Percentiles rank a stretch among this genome's conserved stretches.
phyloP scores from a whole-genome alignment of 64 coral and sea anemone species.

The Pocillopora damicornis region DNA sequence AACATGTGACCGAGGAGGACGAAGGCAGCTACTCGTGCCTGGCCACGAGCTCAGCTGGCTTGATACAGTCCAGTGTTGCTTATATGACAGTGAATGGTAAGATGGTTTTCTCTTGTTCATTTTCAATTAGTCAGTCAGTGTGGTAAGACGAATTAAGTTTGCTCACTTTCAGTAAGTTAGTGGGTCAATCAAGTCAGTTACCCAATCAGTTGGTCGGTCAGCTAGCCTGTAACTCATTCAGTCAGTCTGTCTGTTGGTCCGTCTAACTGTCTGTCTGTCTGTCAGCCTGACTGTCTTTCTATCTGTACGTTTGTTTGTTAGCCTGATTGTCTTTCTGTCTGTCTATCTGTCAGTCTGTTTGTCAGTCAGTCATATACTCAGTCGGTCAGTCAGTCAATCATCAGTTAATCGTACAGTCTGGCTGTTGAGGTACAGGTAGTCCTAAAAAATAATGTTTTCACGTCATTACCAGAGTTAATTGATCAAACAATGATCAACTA shows the following conservation, averaged over 20 bases:
- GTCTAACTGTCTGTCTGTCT: not conserved
- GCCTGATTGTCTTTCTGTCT: not conserved
- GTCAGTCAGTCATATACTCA: too few species aligned
- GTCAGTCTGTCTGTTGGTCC: not conserved
- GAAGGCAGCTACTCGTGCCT: conserved; percentile 71
- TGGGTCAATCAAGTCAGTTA: not conserved
- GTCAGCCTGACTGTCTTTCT: not conserved
- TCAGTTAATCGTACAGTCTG: too few species aligned
- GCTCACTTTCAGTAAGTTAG: too few species aligned
- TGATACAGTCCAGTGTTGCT: conserved; percentile 57
- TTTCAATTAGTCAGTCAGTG: too few species aligned
- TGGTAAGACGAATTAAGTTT: too few species aligned
- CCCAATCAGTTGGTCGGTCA: not conserved
- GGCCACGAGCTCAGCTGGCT: conserved; percentile 57
- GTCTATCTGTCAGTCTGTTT: too few species aligned
- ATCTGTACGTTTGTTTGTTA: not conserved
- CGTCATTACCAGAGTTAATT: too few species aligned
- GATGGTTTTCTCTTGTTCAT: not conserved
- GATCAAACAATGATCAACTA: too few species aligned
- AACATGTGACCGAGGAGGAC: conserved; percentile 39
- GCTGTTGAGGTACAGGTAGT: too few species aligned
- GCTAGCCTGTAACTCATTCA: not conserved
- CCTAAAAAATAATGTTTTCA: too few species aligned
- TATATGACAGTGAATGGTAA: conserved; percentile 70
- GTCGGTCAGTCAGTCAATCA: too few species aligned